phyloP scores from a whole-genome alignment of 2,113 vertebrate species.

The Lamprotornis superbus region DNA sequence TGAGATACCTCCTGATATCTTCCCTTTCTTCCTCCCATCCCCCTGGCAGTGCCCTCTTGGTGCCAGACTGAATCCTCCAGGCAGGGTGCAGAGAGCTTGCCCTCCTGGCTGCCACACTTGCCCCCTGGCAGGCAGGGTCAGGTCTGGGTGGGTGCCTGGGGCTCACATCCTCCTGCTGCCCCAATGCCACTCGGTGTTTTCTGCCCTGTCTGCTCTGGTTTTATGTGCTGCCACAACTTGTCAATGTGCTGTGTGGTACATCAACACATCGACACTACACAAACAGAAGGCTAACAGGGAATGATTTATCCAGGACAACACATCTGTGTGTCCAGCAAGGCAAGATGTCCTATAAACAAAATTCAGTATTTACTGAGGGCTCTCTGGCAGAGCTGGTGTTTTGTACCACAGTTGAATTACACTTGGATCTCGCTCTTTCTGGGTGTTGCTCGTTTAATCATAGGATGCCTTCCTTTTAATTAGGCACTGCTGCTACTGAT shows the following conservation, averaged over 20 bases:
- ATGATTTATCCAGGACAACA: conserved; percentile 54
- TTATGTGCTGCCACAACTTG: background rate
- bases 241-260: background rate
- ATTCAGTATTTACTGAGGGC: background rate
- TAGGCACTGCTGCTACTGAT: conserved; percentile 7
- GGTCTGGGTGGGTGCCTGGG: accelerated
- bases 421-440: background rate
- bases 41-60: background rate
- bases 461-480: conserved; percentile 45
- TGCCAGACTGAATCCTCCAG: background rate
- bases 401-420: background rate
- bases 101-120: background rate
- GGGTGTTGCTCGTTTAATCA: conserved; percentile 19
- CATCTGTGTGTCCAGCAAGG: background rate
- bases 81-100: background rate
- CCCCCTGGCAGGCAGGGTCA: background rate
- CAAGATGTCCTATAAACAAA: background rate
- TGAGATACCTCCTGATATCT: background rate
- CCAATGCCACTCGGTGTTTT: accelerated
- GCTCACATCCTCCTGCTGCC: accelerated
- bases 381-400: background rate
- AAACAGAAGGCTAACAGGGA: conserved; percentile 21
- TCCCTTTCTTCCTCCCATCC: background rate
- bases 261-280: background rate
- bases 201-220: background rate